Evolutionary conservation across 2,113 vertebrate species (phyloP), one percentile per base, ranked within the genome.

Genomic region (cat (Felis catus)): DNA sequence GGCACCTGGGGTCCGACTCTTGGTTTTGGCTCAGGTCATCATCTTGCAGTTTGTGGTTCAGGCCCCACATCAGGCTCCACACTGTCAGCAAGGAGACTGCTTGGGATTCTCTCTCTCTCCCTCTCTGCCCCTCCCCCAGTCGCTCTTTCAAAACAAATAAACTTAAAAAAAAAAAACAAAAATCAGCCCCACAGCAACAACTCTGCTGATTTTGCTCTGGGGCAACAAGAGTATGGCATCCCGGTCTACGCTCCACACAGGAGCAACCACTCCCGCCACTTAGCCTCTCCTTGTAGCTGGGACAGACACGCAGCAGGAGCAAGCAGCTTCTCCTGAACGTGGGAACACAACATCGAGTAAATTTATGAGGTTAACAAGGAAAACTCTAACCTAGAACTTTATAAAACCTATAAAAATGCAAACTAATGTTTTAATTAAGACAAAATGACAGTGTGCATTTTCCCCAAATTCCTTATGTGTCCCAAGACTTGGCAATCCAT

Each of bases 221-320:
- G 7, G 29, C 39, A n/a, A 61, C 65, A 36, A 1, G 14, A 8
- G 45, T 23, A 19, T 3, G 70, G 31, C 55, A 53, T 15, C 29
- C 16, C 31, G n/a, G 25, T 19, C 65, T 16, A 31, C 0, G 14
- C 65, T 84, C 63, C 25, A 29, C 27, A 39, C 7, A 39, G 23
- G 63, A 94, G 3, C 31, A 29, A 31, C 1, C 8, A 5, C 33
- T 12, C 6, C 31, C 10, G 4, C 8, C 1, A 18, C 55, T 21
- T n/a, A 71, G 1, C 51, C 8, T n/a, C 82, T 27, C 33, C 31
- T 27, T 0, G 36, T 0, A 4, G 58, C 18, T 25, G 5, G 70
- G 11, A 51, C 12, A 85, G 1, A 92, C 31, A 85, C 8, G 95
- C 8, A 3, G 61, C 61, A 14, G 8, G 16, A n/a, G 27, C 29